Percentiles rank a stretch among this genome's conserved stretches.
Evolutionary conservation across 2,113 vertebrate genomes (phyloP).

Genomic region (Albula goreensis): DNA sequence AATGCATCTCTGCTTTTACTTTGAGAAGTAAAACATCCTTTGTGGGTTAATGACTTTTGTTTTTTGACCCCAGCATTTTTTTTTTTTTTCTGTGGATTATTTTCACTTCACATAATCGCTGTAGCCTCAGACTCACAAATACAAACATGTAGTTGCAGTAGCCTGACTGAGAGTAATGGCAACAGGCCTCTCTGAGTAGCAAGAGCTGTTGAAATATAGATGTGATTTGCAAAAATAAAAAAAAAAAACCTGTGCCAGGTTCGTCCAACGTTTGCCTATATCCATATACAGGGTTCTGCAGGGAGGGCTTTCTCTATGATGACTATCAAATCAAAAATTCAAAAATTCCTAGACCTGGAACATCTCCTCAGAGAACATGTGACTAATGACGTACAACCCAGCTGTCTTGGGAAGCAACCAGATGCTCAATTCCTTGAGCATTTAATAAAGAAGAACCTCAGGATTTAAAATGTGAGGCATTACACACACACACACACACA

Average conservation of each 20-base stretch:
- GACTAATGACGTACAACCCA: no score
- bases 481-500: no score
- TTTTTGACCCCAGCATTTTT: not conserved
- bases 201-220: constrained; percentile 50
- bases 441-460: no score
- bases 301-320: no score
- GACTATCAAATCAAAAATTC: no score
- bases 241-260: constrained; percentile 14
- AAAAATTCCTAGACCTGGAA: no score
- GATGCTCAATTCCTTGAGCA: no score
- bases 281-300: no score
- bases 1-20: not conserved
- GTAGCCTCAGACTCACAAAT: not conserved
- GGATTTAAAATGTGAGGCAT: no score
- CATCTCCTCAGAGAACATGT: no score
- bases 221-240: constrained; percentile 33
- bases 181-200: constrained; percentile 38
- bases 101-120: not conserved
- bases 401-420: no score
- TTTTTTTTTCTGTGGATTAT: not conserved
- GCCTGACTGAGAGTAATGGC: constrained; percentile 34
- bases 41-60: not conserved
- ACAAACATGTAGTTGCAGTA: constrained; percentile 19
- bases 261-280: not conserved
- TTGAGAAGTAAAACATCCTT: not conserved